phyloP scores from a whole-genome alignment of 2,888 invertebrate genomes.

The Anarsia innoxiella region DNA sequence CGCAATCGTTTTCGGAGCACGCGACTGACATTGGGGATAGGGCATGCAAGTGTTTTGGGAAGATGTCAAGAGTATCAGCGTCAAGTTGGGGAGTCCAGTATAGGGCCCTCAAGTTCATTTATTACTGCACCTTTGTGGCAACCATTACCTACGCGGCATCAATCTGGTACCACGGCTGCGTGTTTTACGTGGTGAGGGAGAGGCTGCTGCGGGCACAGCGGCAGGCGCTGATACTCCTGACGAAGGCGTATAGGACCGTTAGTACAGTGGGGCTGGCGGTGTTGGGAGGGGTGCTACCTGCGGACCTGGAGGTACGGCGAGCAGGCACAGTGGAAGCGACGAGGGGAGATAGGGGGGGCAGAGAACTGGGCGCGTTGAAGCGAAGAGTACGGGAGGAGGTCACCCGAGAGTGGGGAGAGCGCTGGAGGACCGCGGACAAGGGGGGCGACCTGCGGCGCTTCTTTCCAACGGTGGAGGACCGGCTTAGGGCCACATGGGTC shows the following conservation, averaged over 20 bases:
- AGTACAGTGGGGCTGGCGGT: conserved; percentile 12
- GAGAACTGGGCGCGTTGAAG: background rate
- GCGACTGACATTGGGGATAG: conserved; percentile 17
- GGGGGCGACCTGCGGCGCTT: conserved; percentile 4
- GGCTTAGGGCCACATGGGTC: background rate
- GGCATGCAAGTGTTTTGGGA: conserved; percentile 20
- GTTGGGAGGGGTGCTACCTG: conserved; percentile 16
- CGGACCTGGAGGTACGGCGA: conserved; percentile 17
- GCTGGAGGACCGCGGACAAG: background rate
- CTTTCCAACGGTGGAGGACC: background rate
- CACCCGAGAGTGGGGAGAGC: conserved; percentile 2
- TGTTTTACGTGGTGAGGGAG: background rate
- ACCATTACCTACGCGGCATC: conserved; percentile 19
- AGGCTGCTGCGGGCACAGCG: conserved; percentile 3
- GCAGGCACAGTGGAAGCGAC: conserved; percentile 8
- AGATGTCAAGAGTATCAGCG: conserved; percentile 23
- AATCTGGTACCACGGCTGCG: conserved; percentile 10
- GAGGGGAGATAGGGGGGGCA: background rate
- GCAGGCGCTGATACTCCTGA: conserved; percentile 11
- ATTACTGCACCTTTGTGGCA: conserved; percentile 20
- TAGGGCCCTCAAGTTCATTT: conserved; percentile 16
- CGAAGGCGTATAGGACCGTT: conserved; percentile 13
- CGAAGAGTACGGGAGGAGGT: background rate
- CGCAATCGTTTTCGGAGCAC: conserved; percentile 13
- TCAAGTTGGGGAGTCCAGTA: conserved; percentile 24